Percentiles rank a stretch among this genome's conserved stretches.
Evolutionary conservation across 2,797 vertebrate species (phyloP).

Genomic region (Prunella strophiata): DNA sequence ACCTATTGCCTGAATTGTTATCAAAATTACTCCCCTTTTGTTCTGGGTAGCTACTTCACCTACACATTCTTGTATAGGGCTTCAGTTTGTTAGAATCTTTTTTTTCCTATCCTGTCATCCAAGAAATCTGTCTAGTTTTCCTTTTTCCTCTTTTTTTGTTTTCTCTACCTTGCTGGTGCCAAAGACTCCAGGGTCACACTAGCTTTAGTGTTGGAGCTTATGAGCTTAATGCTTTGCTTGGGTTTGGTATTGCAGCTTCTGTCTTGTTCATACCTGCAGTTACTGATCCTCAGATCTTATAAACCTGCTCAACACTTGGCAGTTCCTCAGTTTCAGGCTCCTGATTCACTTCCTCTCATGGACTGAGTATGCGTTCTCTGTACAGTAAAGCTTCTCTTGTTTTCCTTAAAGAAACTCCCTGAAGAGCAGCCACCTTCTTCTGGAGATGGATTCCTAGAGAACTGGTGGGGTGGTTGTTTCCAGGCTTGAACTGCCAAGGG

Average conservation of each 20-base stretch:
- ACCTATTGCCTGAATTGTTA: not conserved
- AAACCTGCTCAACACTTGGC: not conserved
- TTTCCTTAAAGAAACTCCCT: not conserved
- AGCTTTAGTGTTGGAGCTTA: not conserved
- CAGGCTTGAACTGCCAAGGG: not conserved
- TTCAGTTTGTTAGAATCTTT: not conserved
- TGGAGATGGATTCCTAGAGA: not conserved
- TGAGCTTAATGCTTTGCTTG: not conserved
- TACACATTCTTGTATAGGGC: not conserved
- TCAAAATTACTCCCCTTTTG: not conserved
- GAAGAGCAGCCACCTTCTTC: not conserved
- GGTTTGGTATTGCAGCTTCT: not conserved
- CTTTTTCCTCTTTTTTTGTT: not conserved
- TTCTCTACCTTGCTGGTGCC: not conserved
- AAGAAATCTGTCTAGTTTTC: not conserved
- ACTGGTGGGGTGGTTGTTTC: not conserved
- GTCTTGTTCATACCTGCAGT: not conserved
- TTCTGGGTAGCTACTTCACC: not conserved
- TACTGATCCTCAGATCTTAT: not conserved
- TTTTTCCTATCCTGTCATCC: not conserved
- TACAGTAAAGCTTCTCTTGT: not conserved
- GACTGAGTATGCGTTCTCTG: not conserved
- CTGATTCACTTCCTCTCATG: rapidly evolving
- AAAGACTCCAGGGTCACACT: not conserved
- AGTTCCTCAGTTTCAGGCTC: not conserved